These are phyloP conservation scores for Oceanodroma leucorhoa DNA, from an alignment of 2,797 vertebrate genomes.

Conservation along the genomic window DNA sequence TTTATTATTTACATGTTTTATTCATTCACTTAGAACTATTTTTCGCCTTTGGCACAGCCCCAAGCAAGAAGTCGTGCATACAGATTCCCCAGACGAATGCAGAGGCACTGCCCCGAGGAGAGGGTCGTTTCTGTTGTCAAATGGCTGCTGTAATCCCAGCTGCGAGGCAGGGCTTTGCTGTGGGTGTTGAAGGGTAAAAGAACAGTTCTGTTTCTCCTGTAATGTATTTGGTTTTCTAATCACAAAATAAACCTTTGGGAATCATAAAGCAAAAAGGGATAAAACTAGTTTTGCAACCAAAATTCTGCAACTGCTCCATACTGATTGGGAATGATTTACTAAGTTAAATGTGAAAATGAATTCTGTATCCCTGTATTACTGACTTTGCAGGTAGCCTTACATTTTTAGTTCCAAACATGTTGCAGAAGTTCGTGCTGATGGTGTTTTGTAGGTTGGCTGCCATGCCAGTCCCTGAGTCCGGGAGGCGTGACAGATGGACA, in stretches of 20 bases:
- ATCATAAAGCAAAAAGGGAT: background rate
- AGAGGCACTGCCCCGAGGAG: background rate
- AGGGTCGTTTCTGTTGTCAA: background rate
- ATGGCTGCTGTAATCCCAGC: background rate
- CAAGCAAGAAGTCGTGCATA: background rate
- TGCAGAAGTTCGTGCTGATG: background rate
- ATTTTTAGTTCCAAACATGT: background rate
- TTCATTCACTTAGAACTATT: background rate
- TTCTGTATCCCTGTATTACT: background rate
- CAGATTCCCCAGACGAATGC: rapidly evolving
- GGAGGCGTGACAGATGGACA: background rate
- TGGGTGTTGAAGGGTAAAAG: background rate
- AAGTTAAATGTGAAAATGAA: background rate
- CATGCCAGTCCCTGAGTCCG: background rate
- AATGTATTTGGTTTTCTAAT: background rate
- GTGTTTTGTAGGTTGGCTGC: background rate
- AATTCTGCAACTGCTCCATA: background rate
- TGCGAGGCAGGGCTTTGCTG: background rate
- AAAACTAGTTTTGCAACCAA: background rate
- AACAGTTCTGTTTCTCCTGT: background rate
- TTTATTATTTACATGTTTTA: background rate
- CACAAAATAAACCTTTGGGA: background rate
- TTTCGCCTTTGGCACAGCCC: background rate
- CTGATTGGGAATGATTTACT: background rate
- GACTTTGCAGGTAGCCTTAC: background rate